Evolutionary conservation across 2,113 vertebrate species (phyloP), one percentile per base, ranked within the genome.

Genomic region (Eidolon helvum): DNA sequence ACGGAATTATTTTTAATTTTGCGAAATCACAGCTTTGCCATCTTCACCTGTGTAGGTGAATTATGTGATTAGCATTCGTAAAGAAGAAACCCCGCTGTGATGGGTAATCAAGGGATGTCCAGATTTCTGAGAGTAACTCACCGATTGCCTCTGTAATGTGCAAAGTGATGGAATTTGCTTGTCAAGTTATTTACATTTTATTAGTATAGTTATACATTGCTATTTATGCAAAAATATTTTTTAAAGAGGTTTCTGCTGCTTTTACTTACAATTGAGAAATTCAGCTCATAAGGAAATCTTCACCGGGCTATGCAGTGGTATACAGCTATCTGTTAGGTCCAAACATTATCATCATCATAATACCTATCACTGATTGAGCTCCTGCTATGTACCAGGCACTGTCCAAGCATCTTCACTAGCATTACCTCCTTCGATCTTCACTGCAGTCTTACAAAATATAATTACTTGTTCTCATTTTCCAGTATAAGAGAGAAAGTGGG

Each of bases 401-500:
- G 4, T 30, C 80, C 24, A 10, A 43, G 11, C 55, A 21, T 82
- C 55, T 21, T 72, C 19, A 11, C 50, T 78, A 61, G 61, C 35
- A 28, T 24, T 9, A 5, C 57, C 15, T 40, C 82, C 79, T 85
- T 28, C 78, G 53, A 50, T 78, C 72, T 80, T 90, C 59, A 68
- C 26, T 12, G 4, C 35, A 53, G 35, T 50, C 78, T 96, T 65
- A 33, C 66, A 61, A 72, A 88, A 38, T 90, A 30, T 26, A 45
- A 68, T 92, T 57, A 43, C 87, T 66, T 57, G 55, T 50, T 48
- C 74, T 93, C 68, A 5, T 87, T 93, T 96, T 91, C 68, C n/a
- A 87, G n/a, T 43, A 15, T 50, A 78, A 57, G 22, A 74, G 21
- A 86, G 68, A 85, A 93, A 59, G 38, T 7, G 63, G 63, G 53